Percentiles rank a stretch among this genome's conserved stretches.
These are phyloP conservation scores for Tenthredo distinguenda DNA, from an alignment of 2,888 invertebrate genomes.

Conservation along the genomic window DNA sequence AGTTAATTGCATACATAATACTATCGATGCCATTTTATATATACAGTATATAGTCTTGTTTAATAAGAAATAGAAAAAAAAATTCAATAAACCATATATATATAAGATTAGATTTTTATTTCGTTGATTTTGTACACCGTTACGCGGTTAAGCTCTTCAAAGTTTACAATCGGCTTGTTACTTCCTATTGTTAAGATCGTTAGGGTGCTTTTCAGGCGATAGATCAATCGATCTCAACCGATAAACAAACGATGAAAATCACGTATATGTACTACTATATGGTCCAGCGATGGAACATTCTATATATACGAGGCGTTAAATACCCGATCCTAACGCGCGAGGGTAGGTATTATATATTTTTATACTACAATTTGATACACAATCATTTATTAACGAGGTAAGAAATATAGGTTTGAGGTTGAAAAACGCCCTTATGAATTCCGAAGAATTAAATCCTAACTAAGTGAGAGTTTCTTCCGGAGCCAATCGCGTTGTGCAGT, in stretches of 20 bases:
- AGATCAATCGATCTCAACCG: conserved; percentile 15
- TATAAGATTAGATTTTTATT: neutral
- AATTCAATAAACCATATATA: neutral
- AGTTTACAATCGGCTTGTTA: conserved; percentile 40
- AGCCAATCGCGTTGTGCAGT: neutral
- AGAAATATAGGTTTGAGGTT: neutral
- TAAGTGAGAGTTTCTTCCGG: neutral
- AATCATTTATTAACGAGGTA: conserved; percentile 11
- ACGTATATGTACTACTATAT: neutral
- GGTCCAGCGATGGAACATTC: neutral
- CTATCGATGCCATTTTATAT: too few relatives aligned
- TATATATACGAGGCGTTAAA: neutral
- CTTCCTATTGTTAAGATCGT: conserved; percentile 43
- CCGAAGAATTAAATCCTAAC: neutral
- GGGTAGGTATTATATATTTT: neutral
- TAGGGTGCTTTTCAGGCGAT: conserved; percentile 41
- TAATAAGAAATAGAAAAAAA: neutral
- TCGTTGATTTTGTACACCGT: neutral
- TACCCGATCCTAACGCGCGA: neutral
- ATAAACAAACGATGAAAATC: conserved; percentile 19
- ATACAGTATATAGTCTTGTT: neutral
- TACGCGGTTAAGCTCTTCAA: conserved; percentile 1
- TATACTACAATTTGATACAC: neutral
- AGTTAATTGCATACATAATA: neutral
- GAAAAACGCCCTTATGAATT: neutral